Percentiles rank a stretch among this genome's conserved stretches.
Evolutionary conservation across 2,113 vertebrate genomes (phyloP).

Genomic region (Pachycephala philippinensis): DNA sequence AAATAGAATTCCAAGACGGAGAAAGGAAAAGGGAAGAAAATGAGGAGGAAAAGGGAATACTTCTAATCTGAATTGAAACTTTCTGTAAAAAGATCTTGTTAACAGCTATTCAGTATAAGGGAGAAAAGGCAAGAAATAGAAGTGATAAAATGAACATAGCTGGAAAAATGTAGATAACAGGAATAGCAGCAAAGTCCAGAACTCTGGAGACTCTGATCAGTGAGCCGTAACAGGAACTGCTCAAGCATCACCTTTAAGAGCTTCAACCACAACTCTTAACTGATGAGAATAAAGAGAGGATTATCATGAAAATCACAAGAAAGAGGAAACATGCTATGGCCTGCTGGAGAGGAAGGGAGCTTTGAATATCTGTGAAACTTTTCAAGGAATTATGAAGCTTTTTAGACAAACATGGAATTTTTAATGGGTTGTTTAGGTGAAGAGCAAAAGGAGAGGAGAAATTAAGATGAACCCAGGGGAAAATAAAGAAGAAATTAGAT

Average conservation of each 20-base stretch:
- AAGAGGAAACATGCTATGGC: background rate
- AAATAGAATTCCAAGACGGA: background rate
- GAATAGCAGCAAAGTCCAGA: background rate
- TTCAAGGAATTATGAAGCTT: background rate
- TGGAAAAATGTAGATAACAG: background rate
- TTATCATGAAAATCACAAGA: background rate
- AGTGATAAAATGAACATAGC: background rate
- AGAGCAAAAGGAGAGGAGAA: background rate
- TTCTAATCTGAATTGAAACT: background rate
- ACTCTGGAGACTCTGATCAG: background rate
- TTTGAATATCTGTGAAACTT: background rate
- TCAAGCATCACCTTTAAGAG: background rate
- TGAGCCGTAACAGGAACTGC: background rate
- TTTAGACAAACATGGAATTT: background rate
- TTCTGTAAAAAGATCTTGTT: background rate
- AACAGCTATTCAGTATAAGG: background rate
- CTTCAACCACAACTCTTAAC: background rate
- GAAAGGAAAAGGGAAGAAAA: background rate
- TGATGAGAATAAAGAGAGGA: background rate
- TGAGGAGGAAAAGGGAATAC: background rate
- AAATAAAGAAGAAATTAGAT: background rate
- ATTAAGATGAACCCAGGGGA: background rate
- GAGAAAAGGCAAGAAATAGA: background rate
- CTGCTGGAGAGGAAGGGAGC: background rate
- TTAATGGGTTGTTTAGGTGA: background rate